Evolutionary conservation across 2,888 invertebrate genomes (phyloP).

Genomic region (Pristionchus entomophagus): DNA sequence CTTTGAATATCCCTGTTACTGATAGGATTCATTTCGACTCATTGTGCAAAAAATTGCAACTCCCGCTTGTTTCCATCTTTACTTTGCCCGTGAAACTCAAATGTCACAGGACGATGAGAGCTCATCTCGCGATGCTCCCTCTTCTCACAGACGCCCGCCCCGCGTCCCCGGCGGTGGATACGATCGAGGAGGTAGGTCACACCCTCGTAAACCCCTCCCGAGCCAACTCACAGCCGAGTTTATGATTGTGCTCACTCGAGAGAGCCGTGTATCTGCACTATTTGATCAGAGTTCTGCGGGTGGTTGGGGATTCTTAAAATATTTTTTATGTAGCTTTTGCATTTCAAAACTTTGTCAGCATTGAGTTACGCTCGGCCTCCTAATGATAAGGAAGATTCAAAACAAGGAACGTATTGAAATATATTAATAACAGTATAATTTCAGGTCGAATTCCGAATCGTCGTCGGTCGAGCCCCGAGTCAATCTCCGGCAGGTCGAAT

Average conservation of each 20-base stretch:
- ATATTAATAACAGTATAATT: too few species aligned
- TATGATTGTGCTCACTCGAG: constrained; percentile 1
- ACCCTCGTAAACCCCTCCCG: background rate
- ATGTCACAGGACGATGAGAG: constrained; percentile 33
- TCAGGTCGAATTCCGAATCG: constrained; percentile 42
- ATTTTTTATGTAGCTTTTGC: background rate
- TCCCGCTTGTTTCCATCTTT: background rate
- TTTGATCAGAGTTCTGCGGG: constrained; percentile 27
- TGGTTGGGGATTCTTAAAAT: background rate
- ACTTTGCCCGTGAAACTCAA: background rate
- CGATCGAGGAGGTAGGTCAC: constrained; percentile 38
- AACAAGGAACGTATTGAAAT: too few species aligned
- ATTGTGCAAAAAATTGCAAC: too few species aligned
- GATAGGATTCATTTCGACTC: too few species aligned
- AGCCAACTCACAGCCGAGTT: background rate
- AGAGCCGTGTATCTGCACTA: background rate
- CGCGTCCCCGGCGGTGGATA: constrained; percentile 32
- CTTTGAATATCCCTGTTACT: background rate
- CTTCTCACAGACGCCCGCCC: constrained; percentile 34
- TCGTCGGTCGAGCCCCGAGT: constrained; percentile 37
- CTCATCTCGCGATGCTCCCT: background rate
- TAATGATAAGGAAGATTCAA: too few species aligned
- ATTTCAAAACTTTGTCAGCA: too few species aligned
- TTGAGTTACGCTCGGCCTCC: too few species aligned
- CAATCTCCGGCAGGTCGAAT: constrained; percentile 40